Evolutionary conservation across 1,140 invertebrate species (phyloP).

Genomic region (Pararge aegeria): DNA sequence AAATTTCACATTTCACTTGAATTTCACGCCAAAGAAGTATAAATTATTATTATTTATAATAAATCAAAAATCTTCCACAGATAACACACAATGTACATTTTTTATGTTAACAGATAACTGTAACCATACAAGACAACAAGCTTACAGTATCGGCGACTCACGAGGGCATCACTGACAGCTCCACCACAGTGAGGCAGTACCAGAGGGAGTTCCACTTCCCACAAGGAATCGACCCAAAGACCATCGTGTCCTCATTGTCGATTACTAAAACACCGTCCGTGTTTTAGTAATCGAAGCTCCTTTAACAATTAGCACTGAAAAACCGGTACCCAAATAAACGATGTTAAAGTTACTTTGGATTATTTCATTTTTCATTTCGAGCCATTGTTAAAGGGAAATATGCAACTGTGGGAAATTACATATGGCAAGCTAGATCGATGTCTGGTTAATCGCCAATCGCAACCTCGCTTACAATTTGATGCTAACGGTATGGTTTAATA

Average conservation of each 20-base stretch:
- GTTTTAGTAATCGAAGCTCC: constrained; percentile 84
- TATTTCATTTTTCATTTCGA: too few relatives aligned
- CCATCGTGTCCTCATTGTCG: constrained; percentile 82
- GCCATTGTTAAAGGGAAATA: too few relatives aligned
- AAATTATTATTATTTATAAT: too few relatives aligned
- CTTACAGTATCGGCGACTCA: constrained; percentile 43
- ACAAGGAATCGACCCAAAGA: constrained; percentile 82
- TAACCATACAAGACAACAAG: constrained; percentile 39
- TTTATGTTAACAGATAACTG: constrained; percentile 37
- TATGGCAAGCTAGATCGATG: too few relatives aligned
- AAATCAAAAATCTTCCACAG: too few relatives aligned
- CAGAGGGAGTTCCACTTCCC: constrained; percentile 69
- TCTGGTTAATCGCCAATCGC: too few relatives aligned
- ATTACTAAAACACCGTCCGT: constrained; percentile 81
- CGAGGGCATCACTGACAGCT: constrained; percentile 38
- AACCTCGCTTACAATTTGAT: too few relatives aligned
- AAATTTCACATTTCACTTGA: too few relatives aligned
- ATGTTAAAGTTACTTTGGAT: too few relatives aligned
- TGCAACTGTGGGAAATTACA: too few relatives aligned
- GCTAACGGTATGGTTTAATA: too few relatives aligned
- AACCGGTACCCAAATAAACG: constrained; percentile 8
- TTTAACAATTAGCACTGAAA: constrained; percentile 45
- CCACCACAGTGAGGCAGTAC: constrained; percentile 34
- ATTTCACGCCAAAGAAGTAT: too few relatives aligned
- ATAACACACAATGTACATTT: background rate